Evolutionary conservation across 1,140 invertebrate genomes (phyloP), one percentile per base, ranked within the genome.

Genomic region (Anastrepha obliqua): DNA sequence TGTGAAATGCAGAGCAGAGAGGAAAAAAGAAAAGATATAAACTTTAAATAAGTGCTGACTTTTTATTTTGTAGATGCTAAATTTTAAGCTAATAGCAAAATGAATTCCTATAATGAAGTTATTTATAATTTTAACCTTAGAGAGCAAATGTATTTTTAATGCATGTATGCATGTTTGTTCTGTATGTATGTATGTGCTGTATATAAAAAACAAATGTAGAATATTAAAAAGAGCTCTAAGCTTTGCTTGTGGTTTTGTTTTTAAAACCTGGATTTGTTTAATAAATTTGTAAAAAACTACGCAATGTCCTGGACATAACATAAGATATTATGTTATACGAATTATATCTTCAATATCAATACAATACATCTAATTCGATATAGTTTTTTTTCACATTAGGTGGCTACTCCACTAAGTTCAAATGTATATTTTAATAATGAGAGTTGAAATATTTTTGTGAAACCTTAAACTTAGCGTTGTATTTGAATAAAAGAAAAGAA

Each of bases 61-160:
- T 81, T 81, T 81, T 55, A 81, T 81, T 81, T 81, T 81, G 44
- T 81, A 81, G 74, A n/a, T 81, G 74, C 74, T 81, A 81, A 81
- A 81, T 81, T 81, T 81, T 55, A 81, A 81, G 74, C 47, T 81
- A 81, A 81, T 81, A 55, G 55, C 47, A 81, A 51, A 81, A 81
- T 81, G 74, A 81, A 81, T 81, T 81, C 74, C 74, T 81, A 55
- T 81, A 81, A 51, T 81, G 74, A 81, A 81, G 74, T 81, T 81
- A 81, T 81, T 81, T 81, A 81, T 81, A 81, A 55, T 81, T 81
- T 81, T 81, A 81, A 81, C 44, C 20, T 81, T 81, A 81, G 55
- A 81, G 74, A 81, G 74, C 74, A 81, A 81, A 81, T 81, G 74
- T 81, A 81, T 81, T 81, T 81, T 81, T 55, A 81, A 81, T 81